phyloP scores from a whole-genome alignment of 2,888 invertebrate species.

The Rhimphoctona megacephalus region DNA sequence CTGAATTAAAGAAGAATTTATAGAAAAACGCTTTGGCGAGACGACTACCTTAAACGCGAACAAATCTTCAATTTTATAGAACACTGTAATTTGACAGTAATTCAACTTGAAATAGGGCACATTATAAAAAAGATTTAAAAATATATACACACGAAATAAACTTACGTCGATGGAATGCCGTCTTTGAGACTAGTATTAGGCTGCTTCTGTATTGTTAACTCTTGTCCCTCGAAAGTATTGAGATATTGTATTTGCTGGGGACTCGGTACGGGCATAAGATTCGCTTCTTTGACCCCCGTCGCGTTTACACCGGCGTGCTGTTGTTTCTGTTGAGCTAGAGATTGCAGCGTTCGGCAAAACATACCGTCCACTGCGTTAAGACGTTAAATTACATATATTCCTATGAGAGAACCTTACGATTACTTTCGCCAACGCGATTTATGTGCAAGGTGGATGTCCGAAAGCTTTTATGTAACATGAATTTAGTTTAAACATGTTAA shows the following conservation, averaged over 20 bases:
- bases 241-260: conserved; percentile 98
- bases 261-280: conserved; percentile 97
- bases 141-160: conserved; percentile 70
- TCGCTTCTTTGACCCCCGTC: conserved; percentile 91
- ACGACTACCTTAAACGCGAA: too few relatives aligned
- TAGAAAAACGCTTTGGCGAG: not conserved
- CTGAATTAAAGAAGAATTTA: too few relatives aligned
- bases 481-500: not conserved
- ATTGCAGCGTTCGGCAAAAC: conserved; percentile 88
- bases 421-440: not conserved
- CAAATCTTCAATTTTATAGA: too few relatives aligned
- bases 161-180: conserved; percentile 91
- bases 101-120: not conserved
- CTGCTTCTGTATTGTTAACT: conserved; percentile 97
- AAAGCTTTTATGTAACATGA: not conserved
- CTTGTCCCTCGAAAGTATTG: conserved; percentile 98
- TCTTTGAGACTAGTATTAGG: conserved; percentile 95
- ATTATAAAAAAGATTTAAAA: not conserved
- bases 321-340: conserved; percentile 88
- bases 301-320: conserved; percentile 83
- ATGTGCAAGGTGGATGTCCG: not conserved
- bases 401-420: not conserved
- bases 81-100: too few relatives aligned
- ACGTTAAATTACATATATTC: conserved; percentile 43
- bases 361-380: conserved; percentile 86